Percentiles rank a stretch among this genome's conserved stretches.
These are phyloP conservation scores for Nomada ferruginata DNA, from an alignment of 2,888 invertebrate genomes.

Conservation along the genomic window DNA sequence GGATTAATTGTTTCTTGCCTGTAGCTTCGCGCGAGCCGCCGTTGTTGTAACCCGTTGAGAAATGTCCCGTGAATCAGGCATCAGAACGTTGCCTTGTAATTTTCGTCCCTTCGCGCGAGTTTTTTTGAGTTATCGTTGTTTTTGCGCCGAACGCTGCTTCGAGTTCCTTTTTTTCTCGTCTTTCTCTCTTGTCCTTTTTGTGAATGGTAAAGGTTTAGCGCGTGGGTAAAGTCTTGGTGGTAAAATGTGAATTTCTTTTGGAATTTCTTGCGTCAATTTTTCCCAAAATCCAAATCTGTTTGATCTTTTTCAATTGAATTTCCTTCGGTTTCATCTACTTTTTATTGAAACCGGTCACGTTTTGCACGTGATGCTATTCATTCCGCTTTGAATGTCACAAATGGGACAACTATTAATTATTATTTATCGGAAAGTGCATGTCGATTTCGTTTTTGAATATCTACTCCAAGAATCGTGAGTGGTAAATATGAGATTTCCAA, in stretches of 20 bases:
- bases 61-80: constrained; percentile 43
- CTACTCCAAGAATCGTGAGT: too few species aligned
- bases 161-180: not conserved
- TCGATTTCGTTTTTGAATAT: too few species aligned
- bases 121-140: not conserved
- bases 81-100: constrained; percentile 4
- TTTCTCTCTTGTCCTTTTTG: not conserved
- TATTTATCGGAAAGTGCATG: too few species aligned
- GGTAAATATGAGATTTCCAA: not conserved
- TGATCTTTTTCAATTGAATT: not conserved
- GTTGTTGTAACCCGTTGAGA: constrained; percentile 24
- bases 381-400: too few species aligned
- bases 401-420: too few species aligned
- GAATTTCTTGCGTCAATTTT: not conserved
- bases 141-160: not conserved
- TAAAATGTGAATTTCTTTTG: not conserved
- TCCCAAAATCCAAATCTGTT: not conserved
- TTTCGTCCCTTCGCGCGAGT: not conserved
- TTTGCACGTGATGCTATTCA: too few species aligned
- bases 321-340: not conserved
- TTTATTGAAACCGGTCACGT: not conserved
- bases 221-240: not conserved
- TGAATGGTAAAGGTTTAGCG: not conserved
- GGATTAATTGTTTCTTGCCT: constrained; percentile 30
- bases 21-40: constrained; percentile 27